Conservation (phyloP, 1,140 invertebrate genomes). For the Protaetia brevitarsis region DNA sequence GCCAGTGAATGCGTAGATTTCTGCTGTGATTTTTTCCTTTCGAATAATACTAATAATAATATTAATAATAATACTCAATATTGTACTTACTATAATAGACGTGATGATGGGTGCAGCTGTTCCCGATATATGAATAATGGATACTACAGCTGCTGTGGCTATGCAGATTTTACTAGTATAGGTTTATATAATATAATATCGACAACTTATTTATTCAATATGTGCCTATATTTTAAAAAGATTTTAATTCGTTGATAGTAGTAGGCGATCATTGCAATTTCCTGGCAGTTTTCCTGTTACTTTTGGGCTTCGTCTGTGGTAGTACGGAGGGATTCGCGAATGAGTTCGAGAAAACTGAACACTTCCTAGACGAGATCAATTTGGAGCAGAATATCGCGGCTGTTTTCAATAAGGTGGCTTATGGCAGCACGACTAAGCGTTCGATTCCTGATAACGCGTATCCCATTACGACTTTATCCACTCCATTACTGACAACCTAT, state of each 20-base stretch:
- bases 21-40: conserved; percentile 9
- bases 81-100: conserved; percentile 6
- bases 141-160: too few relatives aligned
- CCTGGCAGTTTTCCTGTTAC: not conserved
- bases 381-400: conserved; percentile 63
- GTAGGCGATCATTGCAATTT: too few relatives aligned
- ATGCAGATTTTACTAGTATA: too few relatives aligned
- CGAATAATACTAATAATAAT: conserved; percentile 5
- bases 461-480: conserved; percentile 59
- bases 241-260: too few relatives aligned
- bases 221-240: conserved; percentile 34
- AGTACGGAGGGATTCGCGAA: conserved; percentile 31
- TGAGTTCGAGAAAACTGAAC: conserved; percentile 44
- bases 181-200: conserved; percentile 18
- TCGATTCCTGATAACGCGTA: conserved; percentile 64
- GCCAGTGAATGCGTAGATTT: conserved; percentile 11
- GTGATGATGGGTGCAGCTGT: conserved; percentile 10
- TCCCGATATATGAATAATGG: too few relatives aligned
- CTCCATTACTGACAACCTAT: conserved; percentile 58
- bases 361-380: conserved; percentile 47
- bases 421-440: conserved; percentile 63
- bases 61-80: not conserved
- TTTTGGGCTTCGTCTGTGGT: conserved; percentile 6
- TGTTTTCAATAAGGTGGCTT: conserved; percentile 66
- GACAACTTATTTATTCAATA: conserved; percentile 33